phyloP scores from a whole-genome alignment of 2,113 vertebrate species.

The Galbula dea region DNA sequence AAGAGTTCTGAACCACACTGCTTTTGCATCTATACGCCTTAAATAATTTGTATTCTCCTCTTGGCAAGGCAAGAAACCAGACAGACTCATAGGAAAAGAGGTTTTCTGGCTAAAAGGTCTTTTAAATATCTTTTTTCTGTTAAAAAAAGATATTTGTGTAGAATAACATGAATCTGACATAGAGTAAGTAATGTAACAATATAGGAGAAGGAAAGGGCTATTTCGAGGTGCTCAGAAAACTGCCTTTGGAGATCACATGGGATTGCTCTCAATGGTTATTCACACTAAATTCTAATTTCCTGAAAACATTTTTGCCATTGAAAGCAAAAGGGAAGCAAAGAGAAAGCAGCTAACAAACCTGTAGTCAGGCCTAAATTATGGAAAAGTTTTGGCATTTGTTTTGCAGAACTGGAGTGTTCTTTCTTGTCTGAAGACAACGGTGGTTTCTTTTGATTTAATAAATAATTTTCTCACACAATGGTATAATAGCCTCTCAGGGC shows the following conservation, averaged over 20 bases:
- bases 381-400: not conserved
- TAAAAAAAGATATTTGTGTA: no score
- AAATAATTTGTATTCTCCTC: conserved; percentile 44
- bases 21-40: not conserved
- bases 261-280: not conserved
- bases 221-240: not conserved
- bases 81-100: conserved; percentile 42
- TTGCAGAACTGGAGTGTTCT: not conserved
- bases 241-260: not conserved
- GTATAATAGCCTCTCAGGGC: not conserved
- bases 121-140: no score
- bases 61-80: conserved; percentile 14
- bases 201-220: not conserved
- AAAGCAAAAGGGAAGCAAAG: not conserved
- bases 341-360: not conserved
- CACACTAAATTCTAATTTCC: not conserved
- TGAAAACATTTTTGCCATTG: not conserved
- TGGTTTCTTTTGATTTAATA: not conserved
- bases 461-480: not conserved
- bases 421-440: not conserved
- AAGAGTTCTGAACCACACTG: not conserved
- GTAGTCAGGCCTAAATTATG: not conserved
- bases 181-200: not conserved
- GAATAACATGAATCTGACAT: not conserved
- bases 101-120: conserved; percentile 20